Base-by-base conservation (phyloP, 2,113 vertebrate species). In the Callipepla californica region DNA sequence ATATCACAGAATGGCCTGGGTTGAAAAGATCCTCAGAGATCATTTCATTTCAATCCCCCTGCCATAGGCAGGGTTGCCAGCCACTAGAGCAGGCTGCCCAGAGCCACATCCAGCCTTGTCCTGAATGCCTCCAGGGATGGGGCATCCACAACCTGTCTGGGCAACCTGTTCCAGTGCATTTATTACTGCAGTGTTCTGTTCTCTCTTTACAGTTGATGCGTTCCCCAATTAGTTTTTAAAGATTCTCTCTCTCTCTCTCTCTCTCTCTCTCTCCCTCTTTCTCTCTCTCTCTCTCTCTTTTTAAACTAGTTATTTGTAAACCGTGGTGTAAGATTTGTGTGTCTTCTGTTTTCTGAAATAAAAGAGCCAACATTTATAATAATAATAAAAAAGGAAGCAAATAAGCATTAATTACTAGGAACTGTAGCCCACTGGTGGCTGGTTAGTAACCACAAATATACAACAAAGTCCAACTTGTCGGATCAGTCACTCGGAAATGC, bases 321-420 rank as follows among this genome's bases (percentile, higher is more conserved):
- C 38, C 79, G 38, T 61, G 22, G 4, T 89, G 11, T 68, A 38
- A 78, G 74, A 68, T 65, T 72, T 92, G 47, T 13, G 6, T 65
- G 9, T 76, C 59, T 86, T 44, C 44, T 70, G 5, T 86, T 81
- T 78, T 91, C 51, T 89, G 85, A 53, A 75, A 51, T 25, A 84
- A 8, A 25, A 79, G 40, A 84, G 77, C 53, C 69, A 77, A 86
- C 68, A 90, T 88, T 47, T 74, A 12, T 74, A 74, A 87, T 85
- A 34, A 72, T 92, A 68, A 83, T 67, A 25, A 73, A 89, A 84
- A 62, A 58, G 7, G 36, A 55, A 78, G 73, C 67, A 87, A 92
- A 81, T 78, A 95, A 90, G 48, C 76, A 83, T 76, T 86, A 93
- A 83, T 94, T 93, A 86, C 51, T 73, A 28, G 22, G 77, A 89